Base-by-base conservation (phyloP, 1,140 invertebrate genomes). In the Leucophenga varia region DNA sequence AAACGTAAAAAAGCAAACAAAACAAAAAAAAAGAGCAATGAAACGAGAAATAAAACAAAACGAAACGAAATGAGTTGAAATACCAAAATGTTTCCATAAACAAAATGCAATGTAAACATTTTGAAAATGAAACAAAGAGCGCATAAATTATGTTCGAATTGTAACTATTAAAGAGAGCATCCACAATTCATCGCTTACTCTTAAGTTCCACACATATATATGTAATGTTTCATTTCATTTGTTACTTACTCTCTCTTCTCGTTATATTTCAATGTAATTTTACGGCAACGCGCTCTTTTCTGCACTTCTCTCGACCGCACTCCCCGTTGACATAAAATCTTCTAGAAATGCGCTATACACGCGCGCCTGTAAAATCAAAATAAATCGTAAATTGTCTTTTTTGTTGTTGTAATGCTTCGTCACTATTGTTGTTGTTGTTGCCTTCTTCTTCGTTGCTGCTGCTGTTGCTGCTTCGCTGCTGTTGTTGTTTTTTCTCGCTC, bases 341-440 rank as follows among this genome's bases (percentile, higher is more conserved):
- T 8, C 48, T 38, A 30, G 22, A 34, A 13, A 13, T n/a, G n/a
- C 13, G 9, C 30, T 20, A 32, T 20, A n/a, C 18, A n/a, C 32
- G 25, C 28, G 31, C 18, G 6, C 13, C 25, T 14, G 42, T 21
- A 57, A 57, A 61, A 67, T 67, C 63, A 67, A 67, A 67, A 67
- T 67, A 67, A 67, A 67, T 67, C 63, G 63, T 67, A 67, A 67
- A 67, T 67, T 67, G 67, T 67, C 67, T 67, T 64, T 49, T 52
- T 60, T 59, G 22, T 25, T 54, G 25, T 30, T 21, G 6, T 17
- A n/a, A n/a, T 20, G 34, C 22, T 19, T 7, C 12, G 34, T 43
- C 28, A 28, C 16, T 39, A 43, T 42, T 40, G 31, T 47, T 2
- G 9, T 43, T 25, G 22, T 25, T 25, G 22, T n/a, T 25, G n/a